A percentile compares a stretch with the other conserved stretches of the same genome.
These are phyloP conservation scores for Cephalotes varians DNA, from an alignment of 2,888 invertebrate species.

Conservation along the genomic window DNA sequence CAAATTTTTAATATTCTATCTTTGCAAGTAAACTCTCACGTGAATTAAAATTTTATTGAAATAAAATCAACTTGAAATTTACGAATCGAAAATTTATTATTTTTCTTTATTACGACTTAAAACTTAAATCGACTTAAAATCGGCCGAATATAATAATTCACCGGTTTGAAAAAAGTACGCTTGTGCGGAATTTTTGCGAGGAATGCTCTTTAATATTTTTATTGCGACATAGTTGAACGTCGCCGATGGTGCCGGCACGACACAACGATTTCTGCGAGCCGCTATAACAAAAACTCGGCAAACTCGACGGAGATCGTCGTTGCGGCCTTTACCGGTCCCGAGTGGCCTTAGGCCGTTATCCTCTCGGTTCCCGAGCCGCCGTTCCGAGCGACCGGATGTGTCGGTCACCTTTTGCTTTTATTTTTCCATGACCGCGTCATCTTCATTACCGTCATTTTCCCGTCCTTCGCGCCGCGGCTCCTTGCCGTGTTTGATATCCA, in stretches of 20 bases:
- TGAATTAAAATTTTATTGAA: background rate
- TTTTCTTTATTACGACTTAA: too few species aligned
- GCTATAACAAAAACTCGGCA: slow-evolving; percentile 29
- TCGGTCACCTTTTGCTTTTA: slow-evolving; percentile 68
- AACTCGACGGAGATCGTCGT: slow-evolving; percentile 28
- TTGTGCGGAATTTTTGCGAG: too few species aligned
- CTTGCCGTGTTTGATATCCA: slow-evolving; percentile 77
- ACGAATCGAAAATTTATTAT: background rate
- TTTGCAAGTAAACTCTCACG: background rate
- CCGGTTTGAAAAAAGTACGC: background rate
- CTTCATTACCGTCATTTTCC: slow-evolving; percentile 75
- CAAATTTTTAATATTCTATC: background rate
- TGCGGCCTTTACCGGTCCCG: slow-evolving; percentile 24
- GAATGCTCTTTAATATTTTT: background rate
- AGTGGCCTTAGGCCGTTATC: slow-evolving; percentile 50
- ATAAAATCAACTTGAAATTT: background rate
- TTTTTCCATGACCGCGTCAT: slow-evolving; percentile 72
- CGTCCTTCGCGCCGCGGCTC: slow-evolving; percentile 19
- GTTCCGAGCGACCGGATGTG: slow-evolving; percentile 79
- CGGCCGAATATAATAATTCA: background rate
- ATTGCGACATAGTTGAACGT: background rate
- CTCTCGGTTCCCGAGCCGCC: slow-evolving; percentile 58
- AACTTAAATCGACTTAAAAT: background rate
- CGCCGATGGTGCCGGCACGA: background rate
- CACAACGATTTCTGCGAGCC: slow-evolving; percentile 9